These are phyloP conservation scores for Caradrina kadenii DNA, from an alignment of 2,888 invertebrate species.

Conservation along the genomic window DNA sequence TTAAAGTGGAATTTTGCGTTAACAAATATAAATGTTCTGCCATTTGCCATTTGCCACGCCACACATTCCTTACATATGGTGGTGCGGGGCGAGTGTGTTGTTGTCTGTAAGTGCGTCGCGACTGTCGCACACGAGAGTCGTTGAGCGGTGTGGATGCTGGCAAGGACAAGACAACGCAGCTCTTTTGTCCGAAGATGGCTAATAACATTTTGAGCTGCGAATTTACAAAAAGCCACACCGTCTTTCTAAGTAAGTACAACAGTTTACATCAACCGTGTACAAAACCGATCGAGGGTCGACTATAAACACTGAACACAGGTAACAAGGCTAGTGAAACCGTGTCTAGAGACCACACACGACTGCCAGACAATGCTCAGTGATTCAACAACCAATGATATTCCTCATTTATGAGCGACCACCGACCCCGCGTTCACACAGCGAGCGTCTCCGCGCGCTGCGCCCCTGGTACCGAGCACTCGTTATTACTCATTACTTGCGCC, in stretches of 20 bases:
- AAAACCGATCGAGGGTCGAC: neutral
- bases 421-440: constrained; percentile 27
- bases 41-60: neutral
- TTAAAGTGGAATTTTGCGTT: constrained; percentile 18
- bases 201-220: no score
- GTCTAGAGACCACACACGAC: constrained; percentile 40
- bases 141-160: no score
- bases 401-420: constrained; percentile 42
- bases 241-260: neutral
- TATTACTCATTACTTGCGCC: constrained; percentile 57
- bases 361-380: constrained; percentile 22
- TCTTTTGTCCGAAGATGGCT: no score
- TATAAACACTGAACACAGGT: neutral
- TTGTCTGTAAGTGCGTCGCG: constrained; percentile 38
- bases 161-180: no score
- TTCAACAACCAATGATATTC: constrained; percentile 36
- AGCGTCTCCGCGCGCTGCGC: constrained; percentile 15
- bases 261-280: neutral
- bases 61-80: neutral
- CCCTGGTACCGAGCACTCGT: constrained; percentile 48
- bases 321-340: neutral
- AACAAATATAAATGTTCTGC: constrained; percentile 25
- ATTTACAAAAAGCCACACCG: no score
- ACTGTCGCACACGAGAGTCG: constrained; percentile 33
- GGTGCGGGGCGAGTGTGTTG: neutral